Evolutionary conservation across 1,140 invertebrate species (phyloP), one percentile per base, ranked within the genome.

Genomic region (Bombus haemorrhoidalis): DNA sequence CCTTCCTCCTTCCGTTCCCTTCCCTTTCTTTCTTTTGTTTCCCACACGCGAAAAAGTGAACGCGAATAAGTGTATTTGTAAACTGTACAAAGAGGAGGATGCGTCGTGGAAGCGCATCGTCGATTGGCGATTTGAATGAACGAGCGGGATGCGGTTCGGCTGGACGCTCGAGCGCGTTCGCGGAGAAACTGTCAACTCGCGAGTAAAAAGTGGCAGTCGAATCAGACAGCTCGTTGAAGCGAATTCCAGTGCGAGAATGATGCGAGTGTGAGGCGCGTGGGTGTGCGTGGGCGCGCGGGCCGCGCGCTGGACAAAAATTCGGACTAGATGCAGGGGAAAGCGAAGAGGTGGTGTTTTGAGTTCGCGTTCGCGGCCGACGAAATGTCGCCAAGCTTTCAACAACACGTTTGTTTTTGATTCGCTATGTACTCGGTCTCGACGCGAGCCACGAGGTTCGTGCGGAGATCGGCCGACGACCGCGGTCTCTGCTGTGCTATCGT

Each of bases 121-220:
- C 47, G 47, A 53, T 53, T 53, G 47, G 47, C 47, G 18, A 53
- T 53, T 53, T 22, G 47, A 53, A 53, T 53, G 47, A 53, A 53
- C 47, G 18, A 53, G 47, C 47, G 47, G 47, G 47, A 53, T 53
- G 37, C 34, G 69, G 10, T 64, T 47, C 81, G 81, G 32, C 25
- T 69, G 43, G 74, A 43, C 6, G 28, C 25, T 73, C 25, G 47
- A 28, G 77, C 25, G 25, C 32, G 62, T 53, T 80, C 34, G 25
- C 53, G 37, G 37, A 34, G 34, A 73, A 39, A 81, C 80, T 73
- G 68, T 81, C 47, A 62, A 57, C 66, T 59, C 69, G 68, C 39
- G n/a, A 37, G 41, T 83, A 78, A 39, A 83, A 83, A 83, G 74
- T 78, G 82, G 75, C 74, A 69, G 82, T 83, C 47, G 82, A 83